These are phyloP conservation scores for Dryadula phaetusa DNA, from an alignment of 2,888 invertebrate genomes.

Conservation along the genomic window DNA sequence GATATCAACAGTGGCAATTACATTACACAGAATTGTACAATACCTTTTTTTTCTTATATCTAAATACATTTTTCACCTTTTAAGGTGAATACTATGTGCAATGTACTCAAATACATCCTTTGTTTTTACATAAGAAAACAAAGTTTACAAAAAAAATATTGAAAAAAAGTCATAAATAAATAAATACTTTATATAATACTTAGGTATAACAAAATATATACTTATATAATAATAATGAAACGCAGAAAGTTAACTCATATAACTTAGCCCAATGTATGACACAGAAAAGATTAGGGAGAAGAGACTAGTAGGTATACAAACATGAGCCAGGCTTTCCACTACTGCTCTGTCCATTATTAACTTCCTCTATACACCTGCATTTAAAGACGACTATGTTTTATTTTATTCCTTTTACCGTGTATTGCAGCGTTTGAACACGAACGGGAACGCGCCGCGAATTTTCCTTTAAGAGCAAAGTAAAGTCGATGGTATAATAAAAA, in stretches of 20 bases:
- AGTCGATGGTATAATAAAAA: constrained; percentile 40
- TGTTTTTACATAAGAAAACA: too few species aligned
- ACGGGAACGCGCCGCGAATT: constrained; percentile 40
- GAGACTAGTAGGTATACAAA: constrained; percentile 65
- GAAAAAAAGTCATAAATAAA: too few species aligned
- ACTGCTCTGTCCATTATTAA: constrained; percentile 74
- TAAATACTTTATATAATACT: too few species aligned
- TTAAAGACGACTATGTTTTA: constrained; percentile 65
- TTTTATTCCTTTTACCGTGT: constrained; percentile 46
- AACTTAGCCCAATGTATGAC: constrained; percentile 51
- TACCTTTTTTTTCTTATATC: too few species aligned
- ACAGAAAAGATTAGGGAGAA: constrained; percentile 69
- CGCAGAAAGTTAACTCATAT: constrained; percentile 25
- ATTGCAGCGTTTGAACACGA: constrained; percentile 45
- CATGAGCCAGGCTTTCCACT: constrained; percentile 70
- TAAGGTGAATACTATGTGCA: too few species aligned
- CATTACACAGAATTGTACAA: too few species aligned
- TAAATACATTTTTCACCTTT: too few species aligned
- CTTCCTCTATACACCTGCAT: constrained; percentile 76
- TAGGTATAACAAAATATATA: too few species aligned
- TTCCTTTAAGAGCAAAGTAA: constrained; percentile 41
- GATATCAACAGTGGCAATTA: too few species aligned
- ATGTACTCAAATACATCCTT: too few species aligned
- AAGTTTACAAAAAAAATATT: too few species aligned
- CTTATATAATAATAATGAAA: neutral